phyloP scores from a whole-genome alignment of 2,113 vertebrate genomes.

The Nycticorax nycticorax region DNA sequence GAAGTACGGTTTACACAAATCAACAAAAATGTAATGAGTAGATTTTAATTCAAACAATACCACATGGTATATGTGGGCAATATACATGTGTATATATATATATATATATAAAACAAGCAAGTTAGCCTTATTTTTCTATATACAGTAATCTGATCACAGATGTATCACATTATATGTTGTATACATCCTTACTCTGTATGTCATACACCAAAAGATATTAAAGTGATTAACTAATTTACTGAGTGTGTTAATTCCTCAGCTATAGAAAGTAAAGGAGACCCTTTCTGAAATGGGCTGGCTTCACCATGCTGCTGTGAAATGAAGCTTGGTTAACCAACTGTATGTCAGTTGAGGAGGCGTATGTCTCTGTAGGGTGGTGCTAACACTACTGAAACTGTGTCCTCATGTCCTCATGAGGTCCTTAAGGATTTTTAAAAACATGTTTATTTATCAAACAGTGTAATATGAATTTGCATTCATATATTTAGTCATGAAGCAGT shows the following conservation, averaged over 20 bases:
- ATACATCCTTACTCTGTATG: not conserved
- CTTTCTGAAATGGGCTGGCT: not conserved
- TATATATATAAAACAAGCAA: not conserved
- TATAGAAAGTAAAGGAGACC: not conserved
- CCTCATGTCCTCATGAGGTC: not conserved
- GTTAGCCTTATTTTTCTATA: not conserved
- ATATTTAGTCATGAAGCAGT: not conserved
- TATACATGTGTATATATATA: too few species aligned
- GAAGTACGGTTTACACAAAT: not conserved
- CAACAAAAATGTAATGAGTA: not conserved
- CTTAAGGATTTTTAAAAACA: not conserved
- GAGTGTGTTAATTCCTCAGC: not conserved
- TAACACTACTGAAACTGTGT: not conserved
- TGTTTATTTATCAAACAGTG: not conserved
- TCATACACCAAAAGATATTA: not conserved
- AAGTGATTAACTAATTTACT: not conserved
- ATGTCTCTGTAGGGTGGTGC: not conserved
- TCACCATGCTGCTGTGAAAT: not conserved
- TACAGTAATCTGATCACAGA: not conserved
- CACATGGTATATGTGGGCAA: not conserved
- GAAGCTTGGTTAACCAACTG: not conserved
- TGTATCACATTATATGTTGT: too few species aligned
- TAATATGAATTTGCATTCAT: not conserved
- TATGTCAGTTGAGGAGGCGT: rapidly evolving
- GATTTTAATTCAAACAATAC: not conserved